These are phyloP conservation scores for Pandion haliaetus DNA, from an alignment of 2,113 vertebrate genomes.

Conservation along the genomic window DNA sequence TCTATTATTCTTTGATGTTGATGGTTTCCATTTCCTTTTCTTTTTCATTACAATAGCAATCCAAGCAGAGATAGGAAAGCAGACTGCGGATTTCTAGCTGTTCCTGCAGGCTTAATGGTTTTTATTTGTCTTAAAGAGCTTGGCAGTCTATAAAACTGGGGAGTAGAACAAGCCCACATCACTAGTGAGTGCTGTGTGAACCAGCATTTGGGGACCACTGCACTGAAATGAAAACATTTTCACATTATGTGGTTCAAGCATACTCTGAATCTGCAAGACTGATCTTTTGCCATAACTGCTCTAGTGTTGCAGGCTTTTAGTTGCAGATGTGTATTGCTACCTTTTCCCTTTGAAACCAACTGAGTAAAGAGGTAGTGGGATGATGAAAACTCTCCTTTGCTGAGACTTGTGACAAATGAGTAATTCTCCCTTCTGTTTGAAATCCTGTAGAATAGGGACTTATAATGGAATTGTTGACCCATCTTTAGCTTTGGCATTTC, in stretches of 20 bases:
- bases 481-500: conserved; percentile 8
- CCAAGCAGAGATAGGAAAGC: not conserved
- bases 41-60: not conserved
- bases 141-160: not conserved
- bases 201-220: not conserved
- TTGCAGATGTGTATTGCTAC: not conserved
- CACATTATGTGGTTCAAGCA: not conserved
- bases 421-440: not conserved
- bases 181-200: not conserved
- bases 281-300: not conserved
- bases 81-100: not conserved
- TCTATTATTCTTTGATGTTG: not conserved
- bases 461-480: not conserved
- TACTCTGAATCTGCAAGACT: not conserved
- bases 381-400: not conserved
- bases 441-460: not conserved
- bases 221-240: not conserved
- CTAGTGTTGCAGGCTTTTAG: not conserved
- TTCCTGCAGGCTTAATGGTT: not conserved
- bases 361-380: not conserved
- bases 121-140: not conserved
- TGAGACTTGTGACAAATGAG: not conserved
- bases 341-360: not conserved
- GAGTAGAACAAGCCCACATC: not conserved
- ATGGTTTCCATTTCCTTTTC: not conserved